Evolutionary conservation across 2,888 invertebrate genomes (phyloP).

Genomic region (Colostygia pectinataria): DNA sequence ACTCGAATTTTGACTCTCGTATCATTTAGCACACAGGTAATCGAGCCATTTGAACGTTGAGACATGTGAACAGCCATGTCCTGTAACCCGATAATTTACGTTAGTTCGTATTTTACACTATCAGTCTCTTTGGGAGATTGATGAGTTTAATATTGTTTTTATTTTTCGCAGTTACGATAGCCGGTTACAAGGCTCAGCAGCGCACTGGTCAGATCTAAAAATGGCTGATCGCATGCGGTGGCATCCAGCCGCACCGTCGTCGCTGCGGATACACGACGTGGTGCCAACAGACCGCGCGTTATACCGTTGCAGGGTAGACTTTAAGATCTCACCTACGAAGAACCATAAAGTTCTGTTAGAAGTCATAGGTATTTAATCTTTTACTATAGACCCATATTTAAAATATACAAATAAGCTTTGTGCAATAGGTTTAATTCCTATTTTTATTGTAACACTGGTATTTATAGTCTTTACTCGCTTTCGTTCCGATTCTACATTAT

Average conservation of each 20-base stretch:
- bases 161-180: constrained; percentile 85
- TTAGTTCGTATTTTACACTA: background rate
- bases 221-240: constrained; percentile 87
- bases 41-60: no score
- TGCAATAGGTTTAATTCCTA: no score
- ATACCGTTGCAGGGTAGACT: constrained; percentile 92
- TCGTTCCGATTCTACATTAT: no score
- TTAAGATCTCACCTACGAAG: constrained; percentile 89
- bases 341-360: constrained; percentile 88
- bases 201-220: constrained; percentile 88
- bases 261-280: constrained; percentile 86
- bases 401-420: no score
- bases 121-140: background rate
- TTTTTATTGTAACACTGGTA: no score
- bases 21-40: no score
- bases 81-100: background rate
- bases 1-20: no score
- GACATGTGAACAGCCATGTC: no score
- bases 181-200: constrained; percentile 79
- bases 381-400: background rate
- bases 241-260: constrained; percentile 85
- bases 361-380: constrained; percentile 85
- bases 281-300: constrained; percentile 89
- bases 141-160: background rate
- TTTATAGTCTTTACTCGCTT: no score